A percentile compares a stretch with the other conserved stretches of the same genome.
Evolutionary conservation across 2,888 invertebrate species (phyloP).

Genomic region (Dicroscelio sp.): DNA sequence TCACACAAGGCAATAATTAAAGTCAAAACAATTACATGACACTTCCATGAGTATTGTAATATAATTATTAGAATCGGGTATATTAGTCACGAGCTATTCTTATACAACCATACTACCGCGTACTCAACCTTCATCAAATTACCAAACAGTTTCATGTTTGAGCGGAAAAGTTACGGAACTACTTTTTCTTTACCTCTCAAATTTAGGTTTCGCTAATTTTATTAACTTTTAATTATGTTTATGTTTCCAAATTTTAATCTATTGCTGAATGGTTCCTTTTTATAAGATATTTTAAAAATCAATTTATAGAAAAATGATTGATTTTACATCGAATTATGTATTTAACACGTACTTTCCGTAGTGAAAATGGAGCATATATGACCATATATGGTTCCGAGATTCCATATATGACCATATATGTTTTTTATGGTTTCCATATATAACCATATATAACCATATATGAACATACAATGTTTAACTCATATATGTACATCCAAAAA

Average conservation of each 20-base stretch:
- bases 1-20: conserved; percentile 44
- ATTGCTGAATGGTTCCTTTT: too few relatives aligned
- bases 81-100: conserved; percentile 23
- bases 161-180: conserved; percentile 53
- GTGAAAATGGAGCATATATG: too few relatives aligned
- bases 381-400: too few relatives aligned
- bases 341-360: too few relatives aligned
- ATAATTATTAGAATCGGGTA: conserved; percentile 35
- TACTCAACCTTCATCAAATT: conserved; percentile 40
- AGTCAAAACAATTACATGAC: conserved; percentile 35
- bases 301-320: too few relatives aligned
- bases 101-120: conserved; percentile 17
- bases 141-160: conserved; percentile 54
- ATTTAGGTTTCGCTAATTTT: conserved; percentile 40
- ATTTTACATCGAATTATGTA: too few relatives aligned
- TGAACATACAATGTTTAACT: too few relatives aligned
- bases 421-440: too few relatives aligned
- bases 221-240: conserved; percentile 37
- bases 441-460: too few relatives aligned
- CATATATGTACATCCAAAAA: too few relatives aligned
- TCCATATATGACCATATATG: too few relatives aligned
- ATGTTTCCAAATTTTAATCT: conserved; percentile 29
- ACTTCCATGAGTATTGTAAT: conserved; percentile 46
- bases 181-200: conserved; percentile 40
- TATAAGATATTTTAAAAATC: too few relatives aligned